Evolutionary conservation across 2,888 invertebrate species (phyloP).

Genomic region (Barypeithes pellucidus): DNA sequence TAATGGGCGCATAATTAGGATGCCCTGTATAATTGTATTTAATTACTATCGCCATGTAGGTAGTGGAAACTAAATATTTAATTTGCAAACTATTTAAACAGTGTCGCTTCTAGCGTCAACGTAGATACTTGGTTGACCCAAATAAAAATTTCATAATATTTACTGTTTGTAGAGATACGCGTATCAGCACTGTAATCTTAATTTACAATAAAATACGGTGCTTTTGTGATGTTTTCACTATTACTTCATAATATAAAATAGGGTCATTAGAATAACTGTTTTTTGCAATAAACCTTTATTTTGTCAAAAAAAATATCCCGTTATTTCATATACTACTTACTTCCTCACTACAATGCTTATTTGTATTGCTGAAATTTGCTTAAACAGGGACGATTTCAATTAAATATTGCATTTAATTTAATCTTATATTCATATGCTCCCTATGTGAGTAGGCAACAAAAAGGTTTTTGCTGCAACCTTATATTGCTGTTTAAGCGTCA

Average conservation of each 20-base stretch:
- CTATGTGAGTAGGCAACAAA: too few relatives aligned
- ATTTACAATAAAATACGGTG: constrained; percentile 9
- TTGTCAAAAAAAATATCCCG: too few relatives aligned
- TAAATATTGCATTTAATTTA: too few relatives aligned
- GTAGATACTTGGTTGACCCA: constrained; percentile 10
- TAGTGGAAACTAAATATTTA: constrained; percentile 21
- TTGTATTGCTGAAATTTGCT: too few relatives aligned
- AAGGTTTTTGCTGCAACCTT: too few relatives aligned
- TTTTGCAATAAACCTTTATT: neutral
- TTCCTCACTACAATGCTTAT: too few relatives aligned
- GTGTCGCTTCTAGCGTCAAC: constrained; percentile 1
- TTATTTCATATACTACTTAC: too few relatives aligned
- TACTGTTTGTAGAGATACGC: constrained; percentile 3
- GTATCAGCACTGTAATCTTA: constrained; percentile 7
- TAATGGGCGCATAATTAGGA: neutral
- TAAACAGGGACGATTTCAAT: too few relatives aligned
- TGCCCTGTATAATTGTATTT: constrained; percentile 14
- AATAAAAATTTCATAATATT: constrained; percentile 23
- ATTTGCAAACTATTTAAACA: constrained; percentile 9
- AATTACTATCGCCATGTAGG: constrained; percentile 7
- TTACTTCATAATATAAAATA: constrained; percentile 8
- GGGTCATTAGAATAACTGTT: too few relatives aligned
- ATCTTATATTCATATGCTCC: too few relatives aligned
- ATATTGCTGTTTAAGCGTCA: too few relatives aligned
- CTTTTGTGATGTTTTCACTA: neutral